Percentiles rank a stretch among this genome's conserved stretches.
Conservation (phyloP, 1,140 invertebrate genomes). For the Sesamia nonagrioides region DNA sequence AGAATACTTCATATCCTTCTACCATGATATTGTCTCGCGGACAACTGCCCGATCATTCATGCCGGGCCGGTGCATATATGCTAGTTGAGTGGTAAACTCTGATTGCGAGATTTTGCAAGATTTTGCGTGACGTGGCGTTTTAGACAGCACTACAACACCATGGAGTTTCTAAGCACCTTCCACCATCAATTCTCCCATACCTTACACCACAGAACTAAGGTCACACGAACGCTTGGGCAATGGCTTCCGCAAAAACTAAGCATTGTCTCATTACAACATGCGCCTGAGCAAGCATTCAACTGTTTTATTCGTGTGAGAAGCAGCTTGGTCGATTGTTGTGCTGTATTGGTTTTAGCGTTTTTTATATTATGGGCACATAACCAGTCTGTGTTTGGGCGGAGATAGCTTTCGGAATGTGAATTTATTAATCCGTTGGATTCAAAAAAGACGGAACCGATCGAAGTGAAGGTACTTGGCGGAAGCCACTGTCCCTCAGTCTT, state of each 20-base stretch:
- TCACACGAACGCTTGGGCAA: constrained; percentile 42
- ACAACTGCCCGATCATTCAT: too few relatives aligned
- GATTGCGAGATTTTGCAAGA: too few relatives aligned
- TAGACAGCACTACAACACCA: background rate
- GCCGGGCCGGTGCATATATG: background rate
- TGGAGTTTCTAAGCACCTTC: background rate
- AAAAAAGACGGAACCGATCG: too few relatives aligned
- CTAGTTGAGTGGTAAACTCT: too few relatives aligned
- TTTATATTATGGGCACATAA: background rate
- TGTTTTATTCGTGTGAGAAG: constrained; percentile 38
- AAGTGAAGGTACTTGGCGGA: too few relatives aligned
- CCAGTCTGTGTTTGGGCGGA: too few relatives aligned
- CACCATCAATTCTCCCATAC: constrained; percentile 13
- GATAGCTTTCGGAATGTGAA: too few relatives aligned
- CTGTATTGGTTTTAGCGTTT: background rate
- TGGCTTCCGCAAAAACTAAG: constrained; percentile 41
- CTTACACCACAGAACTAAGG: constrained; percentile 19
- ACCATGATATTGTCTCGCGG: too few relatives aligned
- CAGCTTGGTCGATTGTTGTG: constrained; percentile 29
- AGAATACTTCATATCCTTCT: too few relatives aligned
- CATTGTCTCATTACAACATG: constrained; percentile 49
- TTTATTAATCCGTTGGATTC: too few relatives aligned
- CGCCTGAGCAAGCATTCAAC: constrained; percentile 4
- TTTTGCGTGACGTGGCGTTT: too few relatives aligned
- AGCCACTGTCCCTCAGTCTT: too few relatives aligned